phyloP scores from a whole-genome alignment of 2,888 invertebrate species.

The Desoria tigrina region DNA sequence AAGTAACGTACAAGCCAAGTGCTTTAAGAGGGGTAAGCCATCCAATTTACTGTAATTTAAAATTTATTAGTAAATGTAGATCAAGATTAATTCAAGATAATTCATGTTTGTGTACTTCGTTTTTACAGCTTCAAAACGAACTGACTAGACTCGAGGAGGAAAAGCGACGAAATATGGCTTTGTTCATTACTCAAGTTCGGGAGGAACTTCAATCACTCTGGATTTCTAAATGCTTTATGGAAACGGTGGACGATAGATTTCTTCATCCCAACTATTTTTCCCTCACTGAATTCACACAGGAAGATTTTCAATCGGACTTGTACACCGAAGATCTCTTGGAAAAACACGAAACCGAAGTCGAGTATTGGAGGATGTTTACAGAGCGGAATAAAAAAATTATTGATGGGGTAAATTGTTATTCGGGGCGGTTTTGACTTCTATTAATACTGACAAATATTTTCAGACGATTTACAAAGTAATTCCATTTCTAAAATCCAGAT shows the following conservation, averaged over 20 bases:
- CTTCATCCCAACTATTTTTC: constrained; percentile 48
- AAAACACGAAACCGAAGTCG: constrained; percentile 75
- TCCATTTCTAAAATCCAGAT: constrained; percentile 65
- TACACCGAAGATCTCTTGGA: constrained; percentile 79
- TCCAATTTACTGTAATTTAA: neutral
- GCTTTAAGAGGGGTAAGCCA: constrained; percentile 36
- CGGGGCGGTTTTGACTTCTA: neutral
- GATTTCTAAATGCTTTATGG: constrained; percentile 70
- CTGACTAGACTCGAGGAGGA: constrained; percentile 72
- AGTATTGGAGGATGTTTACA: constrained; percentile 62
- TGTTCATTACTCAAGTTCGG: constrained; percentile 68
- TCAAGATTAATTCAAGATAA: constrained; percentile 1
- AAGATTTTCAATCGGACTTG: constrained; percentile 67
- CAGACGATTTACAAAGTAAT: constrained; percentile 4
- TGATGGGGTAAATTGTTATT: constrained; percentile 49
- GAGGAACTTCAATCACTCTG: constrained; percentile 72
- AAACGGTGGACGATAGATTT: constrained; percentile 53
- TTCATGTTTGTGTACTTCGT: constrained; percentile 19
- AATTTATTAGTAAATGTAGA: neutral
- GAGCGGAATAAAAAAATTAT: constrained; percentile 56
- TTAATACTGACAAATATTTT: constrained; percentile 5
- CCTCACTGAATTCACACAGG: constrained; percentile 58
- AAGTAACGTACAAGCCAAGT: constrained; percentile 23
- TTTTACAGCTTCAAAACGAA: constrained; percentile 66
- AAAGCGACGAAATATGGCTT: constrained; percentile 71